A percentile compares a stretch with the other conserved stretches of the same genome.
Evolutionary conservation across 37 sponge, comb jelly and placozoan species (phyloP).

Genomic region (Petrosia ficiformis): DNA sequence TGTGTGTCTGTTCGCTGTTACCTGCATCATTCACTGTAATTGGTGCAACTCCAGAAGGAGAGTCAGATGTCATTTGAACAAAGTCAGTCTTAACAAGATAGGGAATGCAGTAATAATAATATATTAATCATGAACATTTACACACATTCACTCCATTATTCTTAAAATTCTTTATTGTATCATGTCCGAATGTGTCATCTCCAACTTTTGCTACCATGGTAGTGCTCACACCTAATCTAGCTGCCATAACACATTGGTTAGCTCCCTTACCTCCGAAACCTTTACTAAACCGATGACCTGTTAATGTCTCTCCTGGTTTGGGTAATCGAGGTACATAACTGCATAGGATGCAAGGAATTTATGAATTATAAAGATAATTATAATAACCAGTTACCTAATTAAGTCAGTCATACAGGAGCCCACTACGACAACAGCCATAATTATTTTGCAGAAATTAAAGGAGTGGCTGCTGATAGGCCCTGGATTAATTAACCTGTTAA

Average conservation of each 20-base stretch:
- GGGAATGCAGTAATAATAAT: neutral
- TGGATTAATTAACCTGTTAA: too few species aligned
- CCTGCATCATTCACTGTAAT: conserved; percentile 80
- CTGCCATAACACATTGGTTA: conserved; percentile 99
- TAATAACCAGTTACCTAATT: too few species aligned
- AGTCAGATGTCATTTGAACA: conserved; percentile 48
- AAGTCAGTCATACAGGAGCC: too few species aligned
- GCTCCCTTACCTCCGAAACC: conserved; percentile 99
- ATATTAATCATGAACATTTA: neutral
- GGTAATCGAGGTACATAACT: conserved; percentile 90
- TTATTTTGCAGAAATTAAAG: too few species aligned
- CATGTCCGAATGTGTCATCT: conserved; percentile 85
- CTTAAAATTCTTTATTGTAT: conserved; percentile 85
- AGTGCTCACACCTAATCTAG: conserved; percentile 80
- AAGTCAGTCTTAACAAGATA: conserved; percentile 31
- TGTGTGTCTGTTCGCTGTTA: neutral
- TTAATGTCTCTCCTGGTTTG: conserved; percentile 92
- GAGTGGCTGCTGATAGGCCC: too few species aligned
- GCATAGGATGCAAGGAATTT: neutral
- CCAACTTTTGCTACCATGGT: conserved; percentile 98
- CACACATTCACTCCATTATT: conserved; percentile 62
- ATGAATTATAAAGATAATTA: too few species aligned
- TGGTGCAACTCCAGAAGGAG: conserved; percentile 79
- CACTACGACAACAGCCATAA: too few species aligned
- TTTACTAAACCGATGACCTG: conserved; percentile 65